Evolutionary conservation across 2,888 invertebrate species (phyloP).

Genomic region (Hyposoter dolosus): DNA sequence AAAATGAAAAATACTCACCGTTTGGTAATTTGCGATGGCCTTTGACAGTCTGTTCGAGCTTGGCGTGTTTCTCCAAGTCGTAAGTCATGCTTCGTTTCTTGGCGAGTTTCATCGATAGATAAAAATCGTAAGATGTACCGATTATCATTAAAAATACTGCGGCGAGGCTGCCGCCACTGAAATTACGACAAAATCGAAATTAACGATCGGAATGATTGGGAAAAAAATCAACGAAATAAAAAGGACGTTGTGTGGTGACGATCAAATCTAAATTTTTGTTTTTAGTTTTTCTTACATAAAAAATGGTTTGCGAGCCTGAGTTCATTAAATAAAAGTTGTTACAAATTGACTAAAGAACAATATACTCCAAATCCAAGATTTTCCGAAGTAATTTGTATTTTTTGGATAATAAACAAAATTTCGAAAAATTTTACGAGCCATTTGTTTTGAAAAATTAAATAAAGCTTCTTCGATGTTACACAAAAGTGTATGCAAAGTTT

Average conservation of each 20-base stretch:
- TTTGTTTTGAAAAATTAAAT: too few species aligned
- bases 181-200: slow-evolving; percentile 60
- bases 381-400: too few species aligned
- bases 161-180: slow-evolving; percentile 86
- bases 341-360: too few species aligned
- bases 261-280: too few species aligned
- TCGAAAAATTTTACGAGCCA: too few species aligned
- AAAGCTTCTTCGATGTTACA: too few species aligned
- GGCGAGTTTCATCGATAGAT: slow-evolving; percentile 77
- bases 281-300: too few species aligned
- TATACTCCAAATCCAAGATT: too few species aligned
- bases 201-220: neutral
- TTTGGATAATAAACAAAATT: too few species aligned
- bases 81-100: slow-evolving; percentile 75
- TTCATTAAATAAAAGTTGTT: too few species aligned
- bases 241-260: neutral
- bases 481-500: too few species aligned
- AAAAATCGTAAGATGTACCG: slow-evolving; percentile 91
- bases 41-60: slow-evolving; percentile 78
- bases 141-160: slow-evolving; percentile 87
- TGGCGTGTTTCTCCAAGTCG: slow-evolving; percentile 82
- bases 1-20: slow-evolving; percentile 75
- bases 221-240: neutral
- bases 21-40: slow-evolving; percentile 77
- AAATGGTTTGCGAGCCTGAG: too few species aligned